Conservation (phyloP, 2,888 invertebrate genomes). For the Tolmerus cingulatus region DNA sequence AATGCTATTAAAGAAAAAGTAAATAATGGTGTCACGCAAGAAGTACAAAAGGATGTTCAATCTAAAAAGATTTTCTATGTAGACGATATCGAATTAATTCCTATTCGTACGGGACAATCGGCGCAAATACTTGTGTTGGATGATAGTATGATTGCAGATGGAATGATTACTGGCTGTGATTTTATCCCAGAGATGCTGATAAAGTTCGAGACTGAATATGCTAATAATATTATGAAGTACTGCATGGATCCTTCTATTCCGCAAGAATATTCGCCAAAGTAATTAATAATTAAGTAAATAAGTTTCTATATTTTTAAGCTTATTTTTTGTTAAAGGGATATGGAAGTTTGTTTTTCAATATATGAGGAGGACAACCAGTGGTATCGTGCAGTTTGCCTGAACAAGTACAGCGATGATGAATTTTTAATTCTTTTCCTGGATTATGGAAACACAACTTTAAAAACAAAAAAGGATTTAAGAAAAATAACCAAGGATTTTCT, state of each 20-base stretch:
- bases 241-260: conserved; percentile 46
- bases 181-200: conserved; percentile 48
- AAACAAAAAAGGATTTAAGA: conserved; percentile 51
- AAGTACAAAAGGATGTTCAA: neutral
- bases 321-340: conserved; percentile 43
- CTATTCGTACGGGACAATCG: conserved; percentile 49
- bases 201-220: conserved; percentile 48
- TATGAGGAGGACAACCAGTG: conserved; percentile 53
- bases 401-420: conserved; percentile 47
- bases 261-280: conserved; percentile 51
- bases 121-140: conserved; percentile 51
- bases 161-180: conserved; percentile 50
- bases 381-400: conserved; percentile 53
- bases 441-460: conserved; percentile 52
- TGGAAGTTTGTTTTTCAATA: conserved; percentile 52
- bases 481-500: conserved; percentile 51
- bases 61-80: conserved; percentile 41
- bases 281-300: neutral
- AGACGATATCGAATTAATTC: conserved; percentile 51
- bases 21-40: neutral
- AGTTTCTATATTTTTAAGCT: neutral
- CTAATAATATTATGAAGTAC: conserved; percentile 48
- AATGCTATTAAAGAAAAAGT: neutral
- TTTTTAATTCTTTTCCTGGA: conserved; percentile 53
- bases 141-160: conserved; percentile 49